Conservation (phyloP, 2,888 invertebrate species). For the Oligia fasciuncula region DNA sequence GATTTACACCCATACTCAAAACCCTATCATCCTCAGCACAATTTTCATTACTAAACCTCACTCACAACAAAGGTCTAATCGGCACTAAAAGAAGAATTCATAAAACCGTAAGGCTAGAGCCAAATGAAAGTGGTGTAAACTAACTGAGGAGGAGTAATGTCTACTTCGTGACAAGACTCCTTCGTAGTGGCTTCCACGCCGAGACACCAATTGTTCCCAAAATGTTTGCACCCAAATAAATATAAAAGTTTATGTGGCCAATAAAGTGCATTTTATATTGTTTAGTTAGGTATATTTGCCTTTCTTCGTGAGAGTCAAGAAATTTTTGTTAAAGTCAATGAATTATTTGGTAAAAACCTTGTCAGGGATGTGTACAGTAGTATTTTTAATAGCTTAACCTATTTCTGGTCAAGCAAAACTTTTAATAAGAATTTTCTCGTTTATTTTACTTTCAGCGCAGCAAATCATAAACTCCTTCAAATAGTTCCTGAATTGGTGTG, state of each 20-base stretch:
- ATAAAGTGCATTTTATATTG: constrained; percentile 43
- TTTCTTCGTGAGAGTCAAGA: neutral
- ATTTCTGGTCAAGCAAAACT: neutral
- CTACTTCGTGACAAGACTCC: constrained; percentile 58
- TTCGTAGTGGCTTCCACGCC: constrained; percentile 28
- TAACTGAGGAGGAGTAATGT: constrained; percentile 50
- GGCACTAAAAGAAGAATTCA: constrained; percentile 42
- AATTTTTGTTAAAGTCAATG: neutral
- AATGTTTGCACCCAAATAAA: constrained; percentile 35
- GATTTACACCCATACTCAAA: constrained; percentile 17
- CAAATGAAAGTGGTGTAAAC: constrained; percentile 52
- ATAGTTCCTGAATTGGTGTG: neutral
- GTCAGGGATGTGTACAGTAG: neutral
- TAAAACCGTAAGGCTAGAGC: constrained; percentile 43
- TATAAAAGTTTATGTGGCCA: constrained; percentile 16
- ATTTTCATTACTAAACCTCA: constrained; percentile 24
- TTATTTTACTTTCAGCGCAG: neutral
- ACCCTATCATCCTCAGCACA: neutral
- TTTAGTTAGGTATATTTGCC: neutral
- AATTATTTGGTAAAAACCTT: neutral
- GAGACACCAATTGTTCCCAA: constrained; percentile 38
- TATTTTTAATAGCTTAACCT: neutral
- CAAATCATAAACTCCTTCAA: neutral
- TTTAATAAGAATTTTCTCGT: neutral
- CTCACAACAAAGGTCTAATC: constrained; percentile 7